These are phyloP conservation scores for Thera obeliscata DNA, from an alignment of 2,888 invertebrate species.

Conservation along the genomic window DNA sequence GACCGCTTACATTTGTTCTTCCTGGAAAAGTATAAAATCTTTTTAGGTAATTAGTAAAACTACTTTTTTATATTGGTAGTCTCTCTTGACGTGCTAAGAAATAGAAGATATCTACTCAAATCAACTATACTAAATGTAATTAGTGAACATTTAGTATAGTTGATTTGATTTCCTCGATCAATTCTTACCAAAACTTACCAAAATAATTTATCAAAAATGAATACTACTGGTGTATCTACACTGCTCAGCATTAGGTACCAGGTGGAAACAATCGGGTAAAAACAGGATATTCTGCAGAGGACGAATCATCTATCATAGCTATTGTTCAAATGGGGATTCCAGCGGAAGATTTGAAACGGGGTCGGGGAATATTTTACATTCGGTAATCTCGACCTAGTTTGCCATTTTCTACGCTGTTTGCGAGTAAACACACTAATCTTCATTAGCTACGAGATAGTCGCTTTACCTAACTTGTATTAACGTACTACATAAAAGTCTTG, in stretches of 20 bases:
- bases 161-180: too few relatives aligned
- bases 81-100: too few relatives aligned
- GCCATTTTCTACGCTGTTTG: conserved; percentile 40
- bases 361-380: conserved; percentile 33
- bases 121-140: too few relatives aligned
- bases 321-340: conserved; percentile 48
- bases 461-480: conserved; percentile 13
- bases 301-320: conserved; percentile 61
- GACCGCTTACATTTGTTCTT: too few relatives aligned
- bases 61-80: too few relatives aligned
- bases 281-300: conserved; percentile 46
- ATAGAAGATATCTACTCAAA: too few relatives aligned
- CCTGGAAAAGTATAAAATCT: too few relatives aligned
- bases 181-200: too few relatives aligned
- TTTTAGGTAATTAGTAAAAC: too few relatives aligned
- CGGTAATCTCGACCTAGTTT: conserved; percentile 56
- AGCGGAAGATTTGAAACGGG: conserved; percentile 38
- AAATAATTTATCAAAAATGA: not conserved
- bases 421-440: conserved; percentile 48
- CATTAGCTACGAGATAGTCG: conserved; percentile 27
- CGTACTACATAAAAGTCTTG: conserved; percentile 3
- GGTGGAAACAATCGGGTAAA: conserved; percentile 57
- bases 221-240: not conserved
- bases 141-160: too few relatives aligned
- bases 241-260: conserved; percentile 40